phyloP scores from a whole-genome alignment of 2,888 invertebrate genomes.

The Macropis europaea region DNA sequence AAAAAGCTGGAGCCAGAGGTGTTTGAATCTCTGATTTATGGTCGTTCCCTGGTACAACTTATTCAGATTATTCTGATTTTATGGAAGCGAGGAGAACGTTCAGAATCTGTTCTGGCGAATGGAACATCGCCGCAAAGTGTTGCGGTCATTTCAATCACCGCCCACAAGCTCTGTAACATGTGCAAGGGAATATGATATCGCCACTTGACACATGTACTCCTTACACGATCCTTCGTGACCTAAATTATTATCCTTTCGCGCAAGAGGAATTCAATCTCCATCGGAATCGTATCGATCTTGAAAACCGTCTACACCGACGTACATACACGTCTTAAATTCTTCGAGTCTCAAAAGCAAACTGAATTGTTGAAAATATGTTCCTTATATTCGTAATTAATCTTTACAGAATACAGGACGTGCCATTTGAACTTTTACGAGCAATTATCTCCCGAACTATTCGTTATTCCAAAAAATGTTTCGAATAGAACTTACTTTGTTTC shows the following conservation, averaged over 20 bases:
- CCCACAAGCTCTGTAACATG: conserved; percentile 45
- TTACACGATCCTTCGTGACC: conserved; percentile 40
- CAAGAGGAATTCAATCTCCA: conserved; percentile 7
- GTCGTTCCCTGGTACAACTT: background rate
- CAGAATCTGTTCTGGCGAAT: conserved; percentile 45
- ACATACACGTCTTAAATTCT: too few relatives aligned
- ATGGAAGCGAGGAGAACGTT: conserved; percentile 40
- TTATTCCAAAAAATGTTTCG: too few relatives aligned
- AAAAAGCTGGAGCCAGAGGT: too few relatives aligned
- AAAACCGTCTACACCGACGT: too few relatives aligned
- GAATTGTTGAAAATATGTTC: too few relatives aligned
- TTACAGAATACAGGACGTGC: too few relatives aligned
- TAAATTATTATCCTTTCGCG: conserved; percentile 47
- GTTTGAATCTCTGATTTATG: conserved; percentile 6
- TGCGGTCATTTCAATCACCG: conserved; percentile 61
- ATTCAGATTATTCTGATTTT: conserved; percentile 50
- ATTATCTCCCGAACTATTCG: too few relatives aligned
- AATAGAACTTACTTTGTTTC: too few relatives aligned
- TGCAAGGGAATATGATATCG: conserved; percentile 47
- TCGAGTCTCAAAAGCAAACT: too few relatives aligned
- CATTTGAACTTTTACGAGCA: too few relatives aligned
- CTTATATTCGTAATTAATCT: too few relatives aligned
- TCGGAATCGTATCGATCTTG: conserved; percentile 25
- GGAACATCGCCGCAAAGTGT: conserved; percentile 53
- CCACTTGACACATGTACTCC: conserved; percentile 54